Base-by-base conservation (phyloP, 2,113 vertebrate species). In the Bos indicus region DNA sequence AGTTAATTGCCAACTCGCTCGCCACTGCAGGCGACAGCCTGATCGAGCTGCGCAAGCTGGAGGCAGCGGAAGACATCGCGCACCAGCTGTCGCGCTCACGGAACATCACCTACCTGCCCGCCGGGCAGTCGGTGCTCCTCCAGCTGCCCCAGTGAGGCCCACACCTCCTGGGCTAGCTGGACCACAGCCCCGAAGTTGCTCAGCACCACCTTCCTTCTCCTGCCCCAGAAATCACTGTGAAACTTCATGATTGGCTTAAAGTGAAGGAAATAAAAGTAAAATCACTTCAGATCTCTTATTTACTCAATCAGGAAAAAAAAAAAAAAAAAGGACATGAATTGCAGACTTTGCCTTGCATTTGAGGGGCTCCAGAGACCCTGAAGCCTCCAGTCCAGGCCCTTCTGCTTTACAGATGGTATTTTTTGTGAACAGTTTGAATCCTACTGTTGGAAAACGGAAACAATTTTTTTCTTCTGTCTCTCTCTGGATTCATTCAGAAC, bases 41-140 rank as follows among this genome's bases (percentile, higher is more conserved):
- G 96, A 99, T 99, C 0, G 99, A 99, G 99, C 99, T 99, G 48
- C 99, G 99, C 33, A 99, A 99, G 98, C 99, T 99, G 95, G 99
- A 99, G 95, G 99, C 99, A 0, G 99, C 99, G 0, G 99, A 99
- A 98, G 99, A 99, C 97, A 99, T 99, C 16, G 99, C 99, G 0
- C 99, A 99, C 97, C 99, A 99, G 96, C 99, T 99, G 4, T 99
- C 99, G 0, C 99, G 99, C 43, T 99, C 99, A 1, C 99, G 99
- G 52, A 99, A 99, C 64, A 98, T 99, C 98, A 99, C 99, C 88
- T 99, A 99, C 98, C 99, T 99, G 98, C 99, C 99, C 2, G 98
- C 99, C 0, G 99, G 99, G 59, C 99, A 99, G 99, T 99, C 99
- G 0, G 99, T 99, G n/a, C 99, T 99, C 96, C 99, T 99, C 62